A percentile compares a stretch with the other conserved stretches of the same genome.
Evolutionary conservation across 2,888 invertebrate genomes (phyloP).

Genomic region (Leptura quadrifasciata): DNA sequence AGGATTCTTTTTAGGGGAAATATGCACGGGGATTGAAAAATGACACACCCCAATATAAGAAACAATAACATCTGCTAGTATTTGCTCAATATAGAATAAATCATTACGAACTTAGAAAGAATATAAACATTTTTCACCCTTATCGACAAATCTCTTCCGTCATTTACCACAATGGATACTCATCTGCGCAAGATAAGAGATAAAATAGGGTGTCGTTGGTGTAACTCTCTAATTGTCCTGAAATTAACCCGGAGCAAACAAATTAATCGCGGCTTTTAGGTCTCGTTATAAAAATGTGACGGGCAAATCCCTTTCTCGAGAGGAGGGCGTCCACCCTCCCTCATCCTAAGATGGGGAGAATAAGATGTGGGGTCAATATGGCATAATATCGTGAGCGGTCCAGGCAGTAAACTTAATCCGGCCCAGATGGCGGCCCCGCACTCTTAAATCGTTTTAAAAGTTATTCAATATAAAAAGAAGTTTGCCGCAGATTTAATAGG

Average conservation of each 20-base stretch:
- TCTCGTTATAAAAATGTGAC: conserved; percentile 72
- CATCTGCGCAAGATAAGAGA: conserved; percentile 49
- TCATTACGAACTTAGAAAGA: background rate
- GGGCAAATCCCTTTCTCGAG: conserved; percentile 60
- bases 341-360: conserved; percentile 10
- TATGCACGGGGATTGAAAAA: background rate
- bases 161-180: conserved; percentile 27
- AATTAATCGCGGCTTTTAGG: conserved; percentile 71
- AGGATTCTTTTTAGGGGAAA: background rate
- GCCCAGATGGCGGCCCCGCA: conserved; percentile 72
- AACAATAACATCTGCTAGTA: conserved; percentile 16
- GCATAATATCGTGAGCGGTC: conserved; percentile 65
- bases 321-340: conserved; percentile 14
- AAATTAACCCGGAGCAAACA: conserved; percentile 72
- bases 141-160: conserved; percentile 28
- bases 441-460: conserved; percentile 74
- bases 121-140: conserved; percentile 20
- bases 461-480: conserved; percentile 75
- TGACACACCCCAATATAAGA: background rate
- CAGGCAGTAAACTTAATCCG: conserved; percentile 73
- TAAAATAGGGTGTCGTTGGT: conserved; percentile 59
- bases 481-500: conserved; percentile 74
- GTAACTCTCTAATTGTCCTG: conserved; percentile 70
- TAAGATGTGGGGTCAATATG: conserved; percentile 62
- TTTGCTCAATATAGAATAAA: background rate